Evolutionary conservation across 2,888 invertebrate genomes (phyloP).

Genomic region (Alsophila aescularia): DNA sequence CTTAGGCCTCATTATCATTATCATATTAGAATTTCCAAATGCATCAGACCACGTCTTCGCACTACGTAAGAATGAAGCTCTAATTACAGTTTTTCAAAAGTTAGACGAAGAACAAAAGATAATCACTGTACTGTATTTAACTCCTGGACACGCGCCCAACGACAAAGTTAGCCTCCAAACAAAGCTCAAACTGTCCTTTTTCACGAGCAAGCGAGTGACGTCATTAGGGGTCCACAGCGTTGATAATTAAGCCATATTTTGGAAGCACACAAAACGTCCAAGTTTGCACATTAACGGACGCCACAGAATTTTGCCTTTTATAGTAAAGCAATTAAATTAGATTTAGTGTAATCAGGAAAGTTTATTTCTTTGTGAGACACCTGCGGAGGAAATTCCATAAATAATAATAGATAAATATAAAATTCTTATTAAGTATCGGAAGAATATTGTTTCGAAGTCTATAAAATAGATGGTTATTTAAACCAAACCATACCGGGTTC

Average conservation of each 20-base stretch:
- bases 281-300: constrained; percentile 64
- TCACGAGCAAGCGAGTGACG: constrained; percentile 43
- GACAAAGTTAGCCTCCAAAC: constrained; percentile 22
- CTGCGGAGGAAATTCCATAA: neutral
- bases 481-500: no score
- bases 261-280: constrained; percentile 59
- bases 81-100: neutral
- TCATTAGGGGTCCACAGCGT: constrained; percentile 49
- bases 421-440: no score
- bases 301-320: constrained; percentile 30
- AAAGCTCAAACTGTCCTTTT: constrained; percentile 45
- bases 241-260: constrained; percentile 70
- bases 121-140: neutral
- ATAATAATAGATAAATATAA: neutral
- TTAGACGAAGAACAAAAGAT: neutral
- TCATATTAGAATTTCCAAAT: no score
- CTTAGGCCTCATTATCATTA: no score
- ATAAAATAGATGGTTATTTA: no score
- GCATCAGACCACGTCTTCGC: no score
- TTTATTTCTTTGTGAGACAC: neutral
- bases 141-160: constrained; percentile 21
- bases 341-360: constrained; percentile 9
- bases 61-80: no score
- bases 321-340: constrained; percentile 19
- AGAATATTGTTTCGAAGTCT: no score